These are phyloP conservation scores for Atta texana DNA, from an alignment of 1,140 invertebrate species.

Conservation along the genomic window DNA sequence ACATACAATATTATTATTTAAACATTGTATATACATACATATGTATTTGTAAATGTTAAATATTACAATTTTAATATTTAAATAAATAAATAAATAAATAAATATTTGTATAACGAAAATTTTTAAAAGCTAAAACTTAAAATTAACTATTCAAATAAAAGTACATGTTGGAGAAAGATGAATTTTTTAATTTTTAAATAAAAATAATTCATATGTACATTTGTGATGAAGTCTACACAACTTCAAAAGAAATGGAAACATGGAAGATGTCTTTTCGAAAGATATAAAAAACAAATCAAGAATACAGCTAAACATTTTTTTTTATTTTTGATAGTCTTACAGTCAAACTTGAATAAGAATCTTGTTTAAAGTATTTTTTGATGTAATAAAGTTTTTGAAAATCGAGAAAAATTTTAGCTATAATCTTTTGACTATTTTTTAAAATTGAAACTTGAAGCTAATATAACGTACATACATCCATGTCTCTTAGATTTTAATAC, in stretches of 20 bases:
- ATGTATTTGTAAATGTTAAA: too few relatives aligned
- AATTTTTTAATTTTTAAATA: too few relatives aligned
- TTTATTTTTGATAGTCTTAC: too few relatives aligned
- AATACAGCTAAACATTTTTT: background rate
- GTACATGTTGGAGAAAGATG: too few relatives aligned
- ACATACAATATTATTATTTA: too few relatives aligned
- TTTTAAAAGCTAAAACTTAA: too few relatives aligned
- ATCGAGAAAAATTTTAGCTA: background rate
- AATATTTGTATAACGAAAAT: too few relatives aligned
- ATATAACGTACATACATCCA: background rate
- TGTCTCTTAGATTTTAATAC: conserved; percentile 6
- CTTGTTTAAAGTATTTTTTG: background rate
- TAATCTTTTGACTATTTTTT: background rate
- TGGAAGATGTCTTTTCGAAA: background rate
- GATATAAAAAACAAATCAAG: background rate
- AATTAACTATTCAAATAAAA: too few relatives aligned
- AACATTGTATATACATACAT: too few relatives aligned
- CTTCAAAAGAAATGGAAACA: background rate
- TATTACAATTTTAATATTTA: too few relatives aligned
- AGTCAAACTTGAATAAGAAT: background rate
- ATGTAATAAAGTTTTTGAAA: background rate
- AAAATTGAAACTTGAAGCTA: background rate
- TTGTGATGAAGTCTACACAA: background rate
- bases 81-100: too few relatives aligned
- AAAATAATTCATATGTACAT: too few relatives aligned